A percentile compares a stretch with the other conserved stretches of the same genome.
These are phyloP conservation scores for Cynopterus brachyotis DNA, from an alignment of 2,113 vertebrate species.

Conservation along the genomic window DNA sequence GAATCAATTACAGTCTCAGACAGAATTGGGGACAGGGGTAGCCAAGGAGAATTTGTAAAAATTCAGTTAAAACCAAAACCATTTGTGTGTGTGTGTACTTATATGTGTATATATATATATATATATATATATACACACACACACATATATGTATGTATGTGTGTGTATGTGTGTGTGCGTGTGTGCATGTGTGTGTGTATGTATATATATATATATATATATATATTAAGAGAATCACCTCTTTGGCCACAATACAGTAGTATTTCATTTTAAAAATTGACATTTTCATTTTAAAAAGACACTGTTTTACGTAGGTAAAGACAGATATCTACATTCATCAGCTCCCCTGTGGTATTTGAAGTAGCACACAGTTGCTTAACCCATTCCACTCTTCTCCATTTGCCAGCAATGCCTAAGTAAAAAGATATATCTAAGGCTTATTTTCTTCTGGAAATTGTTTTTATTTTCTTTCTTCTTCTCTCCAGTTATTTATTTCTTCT, in stretches of 20 bases:
- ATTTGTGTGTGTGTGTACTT: no score
- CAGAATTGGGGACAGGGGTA: not conserved
- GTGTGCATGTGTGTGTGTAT: no score
- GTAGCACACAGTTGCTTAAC: not conserved
- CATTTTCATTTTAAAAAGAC: not conserved
- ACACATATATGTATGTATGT: no score
- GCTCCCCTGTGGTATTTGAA: not conserved
- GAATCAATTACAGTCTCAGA: not conserved
- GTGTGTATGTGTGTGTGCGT: no score
- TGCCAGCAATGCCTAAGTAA: not conserved
- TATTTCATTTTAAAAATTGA: not conserved
- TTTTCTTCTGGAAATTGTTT: not conserved
- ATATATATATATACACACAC: no score
- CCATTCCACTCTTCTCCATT: not conserved
- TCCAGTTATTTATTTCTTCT: not conserved
- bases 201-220: no score
- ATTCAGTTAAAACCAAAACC: not conserved
- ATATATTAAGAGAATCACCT: not conserved
- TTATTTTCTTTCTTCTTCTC: not conserved
- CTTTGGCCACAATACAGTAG: not conserved
- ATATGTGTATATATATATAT: no score
- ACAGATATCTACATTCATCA: not conserved
- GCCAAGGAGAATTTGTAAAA: not conserved
- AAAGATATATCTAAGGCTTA: not conserved
- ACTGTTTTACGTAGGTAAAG: not conserved